These are phyloP conservation scores for Dromaius novaehollandiae DNA, from an alignment of 2,113 vertebrate genomes.

Conservation along the genomic window DNA sequence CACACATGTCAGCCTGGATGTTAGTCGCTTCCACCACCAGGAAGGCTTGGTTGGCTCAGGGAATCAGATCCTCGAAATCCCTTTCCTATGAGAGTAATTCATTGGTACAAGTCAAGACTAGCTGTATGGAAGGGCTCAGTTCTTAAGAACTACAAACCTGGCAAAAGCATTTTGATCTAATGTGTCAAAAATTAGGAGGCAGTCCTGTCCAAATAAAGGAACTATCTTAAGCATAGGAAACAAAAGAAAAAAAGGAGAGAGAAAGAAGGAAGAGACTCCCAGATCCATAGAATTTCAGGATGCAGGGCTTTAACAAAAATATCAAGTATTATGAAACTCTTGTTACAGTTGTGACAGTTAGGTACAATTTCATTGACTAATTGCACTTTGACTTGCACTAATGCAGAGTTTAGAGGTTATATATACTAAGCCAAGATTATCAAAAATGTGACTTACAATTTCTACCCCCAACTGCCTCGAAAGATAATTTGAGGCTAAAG, in stretches of 20 bases:
- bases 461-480: background rate
- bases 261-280: background rate
- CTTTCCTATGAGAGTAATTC: background rate
- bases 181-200: slow-evolving; percentile 1
- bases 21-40: background rate
- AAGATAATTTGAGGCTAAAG: too few relatives aligned
- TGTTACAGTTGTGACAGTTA: background rate
- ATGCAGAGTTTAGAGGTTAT: background rate
- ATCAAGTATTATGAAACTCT: background rate
- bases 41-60: background rate
- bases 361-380: background rate
- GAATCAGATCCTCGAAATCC: background rate
- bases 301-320: background rate
- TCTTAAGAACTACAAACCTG: slow-evolving; percentile 6
- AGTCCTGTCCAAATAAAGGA: background rate
- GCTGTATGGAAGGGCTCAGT: background rate
- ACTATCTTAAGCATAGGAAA: slow-evolving; percentile 7
- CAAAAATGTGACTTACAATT: rapidly evolving
- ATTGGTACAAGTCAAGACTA: background rate
- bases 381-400: background rate
- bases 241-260: background rate
- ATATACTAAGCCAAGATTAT: background rate
- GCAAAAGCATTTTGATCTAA: slow-evolving; percentile 21
- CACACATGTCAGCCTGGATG: background rate
- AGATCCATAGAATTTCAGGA: background rate